Percentiles rank a stretch among this genome's conserved stretches.
phyloP scores from a whole-genome alignment of 1,140 invertebrate species.

The Drosophila tristis region DNA sequence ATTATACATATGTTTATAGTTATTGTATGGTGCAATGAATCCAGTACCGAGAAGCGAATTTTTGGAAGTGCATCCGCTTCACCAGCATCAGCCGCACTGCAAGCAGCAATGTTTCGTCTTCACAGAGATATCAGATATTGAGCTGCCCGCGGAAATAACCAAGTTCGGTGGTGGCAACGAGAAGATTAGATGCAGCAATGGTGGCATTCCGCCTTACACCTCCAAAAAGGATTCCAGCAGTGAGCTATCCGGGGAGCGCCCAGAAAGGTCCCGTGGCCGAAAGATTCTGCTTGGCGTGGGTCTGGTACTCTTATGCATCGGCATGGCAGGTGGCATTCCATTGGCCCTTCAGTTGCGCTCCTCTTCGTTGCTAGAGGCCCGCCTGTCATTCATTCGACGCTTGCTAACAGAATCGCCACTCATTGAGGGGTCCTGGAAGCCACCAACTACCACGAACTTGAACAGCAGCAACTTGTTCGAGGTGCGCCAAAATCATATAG shows the following conservation, averaged over 20 bases:
- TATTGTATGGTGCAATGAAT: conserved; percentile 68
- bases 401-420: conserved; percentile 86
- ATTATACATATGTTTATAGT: neutral
- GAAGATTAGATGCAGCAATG: conserved; percentile 73
- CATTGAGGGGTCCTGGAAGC: conserved; percentile 85
- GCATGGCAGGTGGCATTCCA: conserved; percentile 85
- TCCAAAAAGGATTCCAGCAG: conserved; percentile 75
- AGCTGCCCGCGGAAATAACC: conserved; percentile 80
- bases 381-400: conserved; percentile 86
- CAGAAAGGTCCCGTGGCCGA: conserved; percentile 64
- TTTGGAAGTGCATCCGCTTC: conserved; percentile 79
- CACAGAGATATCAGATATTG: conserved; percentile 82
- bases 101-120: conserved; percentile 84
- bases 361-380: conserved; percentile 86
- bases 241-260: conserved; percentile 61
- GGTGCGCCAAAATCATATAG: conserved; percentile 75
- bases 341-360: conserved; percentile 86
- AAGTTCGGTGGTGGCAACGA: conserved; percentile 77
- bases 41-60: conserved; percentile 79
- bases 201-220: conserved; percentile 65
- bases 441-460: conserved; percentile 60
- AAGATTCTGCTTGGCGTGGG: conserved; percentile 68
- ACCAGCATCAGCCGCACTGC: conserved; percentile 82
- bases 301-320: conserved; percentile 73
- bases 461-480: conserved; percentile 68